Conservation (phyloP, 2,888 invertebrate genomes). For the Tipula lateralis region DNA sequence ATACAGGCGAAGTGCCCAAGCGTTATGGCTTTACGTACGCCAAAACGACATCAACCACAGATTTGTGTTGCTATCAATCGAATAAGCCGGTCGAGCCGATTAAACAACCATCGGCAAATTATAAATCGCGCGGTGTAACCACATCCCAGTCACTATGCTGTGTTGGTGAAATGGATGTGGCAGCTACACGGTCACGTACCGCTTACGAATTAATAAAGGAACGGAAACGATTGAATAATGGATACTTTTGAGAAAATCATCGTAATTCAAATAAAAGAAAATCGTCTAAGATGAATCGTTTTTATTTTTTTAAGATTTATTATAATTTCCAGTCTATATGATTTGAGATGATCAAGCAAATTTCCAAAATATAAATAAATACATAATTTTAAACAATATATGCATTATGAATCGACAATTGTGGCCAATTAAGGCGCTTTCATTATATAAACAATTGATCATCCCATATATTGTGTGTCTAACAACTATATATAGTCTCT, state of each 20-base stretch:
- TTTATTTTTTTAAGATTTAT: neutral
- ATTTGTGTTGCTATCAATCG: neutral
- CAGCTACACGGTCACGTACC: neutral
- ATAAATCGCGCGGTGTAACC: neutral
- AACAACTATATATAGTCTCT: neutral
- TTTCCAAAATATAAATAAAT: too few relatives aligned
- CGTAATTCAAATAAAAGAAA: neutral
- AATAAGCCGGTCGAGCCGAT: neutral
- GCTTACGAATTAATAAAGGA: neutral
- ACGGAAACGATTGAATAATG: neutral
- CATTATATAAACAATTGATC: neutral
- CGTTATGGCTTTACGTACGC: neutral
- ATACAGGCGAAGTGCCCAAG: neutral
- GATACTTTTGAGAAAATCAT: neutral
- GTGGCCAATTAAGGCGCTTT: slow-evolving; percentile 11
- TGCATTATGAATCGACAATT: neutral
- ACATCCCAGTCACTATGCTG: neutral
- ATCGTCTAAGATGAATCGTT: neutral
- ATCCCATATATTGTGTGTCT: neutral
- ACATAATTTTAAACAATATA: neutral
- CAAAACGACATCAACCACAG: neutral
- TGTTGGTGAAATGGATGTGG: neutral
- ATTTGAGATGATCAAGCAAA: neutral
- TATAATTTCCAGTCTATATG: neutral
- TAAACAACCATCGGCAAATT: neutral